phyloP scores from a whole-genome alignment of 2,888 invertebrate genomes.

The Melanostoma mellinum region DNA sequence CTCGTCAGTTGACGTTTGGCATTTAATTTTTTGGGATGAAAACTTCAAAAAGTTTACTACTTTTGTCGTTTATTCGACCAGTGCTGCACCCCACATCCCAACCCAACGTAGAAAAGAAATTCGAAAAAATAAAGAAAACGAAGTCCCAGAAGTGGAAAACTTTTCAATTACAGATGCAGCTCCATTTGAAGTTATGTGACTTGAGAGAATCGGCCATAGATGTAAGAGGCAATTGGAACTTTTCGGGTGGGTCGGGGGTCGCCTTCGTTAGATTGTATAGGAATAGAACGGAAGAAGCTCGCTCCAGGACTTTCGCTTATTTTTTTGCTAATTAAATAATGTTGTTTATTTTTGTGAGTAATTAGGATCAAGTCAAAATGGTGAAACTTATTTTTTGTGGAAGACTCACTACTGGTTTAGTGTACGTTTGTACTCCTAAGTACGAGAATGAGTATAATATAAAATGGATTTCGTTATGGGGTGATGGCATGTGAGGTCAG shows the following conservation, averaged over 20 bases:
- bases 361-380: conserved; percentile 57
- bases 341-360: conserved; percentile 65
- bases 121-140: conserved; percentile 5
- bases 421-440: not conserved
- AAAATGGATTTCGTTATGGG: conserved; percentile 47
- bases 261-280: conserved; percentile 8
- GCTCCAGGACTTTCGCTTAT: conserved; percentile 55
- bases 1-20: conserved; percentile 38
- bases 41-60: conserved; percentile 64
- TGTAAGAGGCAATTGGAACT: conserved; percentile 58
- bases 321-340: conserved; percentile 68
- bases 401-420: not conserved
- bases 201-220: conserved; percentile 51
- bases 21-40: conserved; percentile 37
- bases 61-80: conserved; percentile 29
- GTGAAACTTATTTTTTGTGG: conserved; percentile 49
- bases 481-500: too few relatives aligned
- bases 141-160: conserved; percentile 56
- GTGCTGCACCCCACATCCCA: not conserved
- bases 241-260: conserved; percentile 9
- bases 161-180: conserved; percentile 72
- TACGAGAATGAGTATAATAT: not conserved
- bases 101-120: not conserved
- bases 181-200: conserved; percentile 71
- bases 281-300: not conserved